These are phyloP conservation scores for Siphlonurus alternatus DNA, from an alignment of 2,888 invertebrate genomes.

Conservation along the genomic window DNA sequence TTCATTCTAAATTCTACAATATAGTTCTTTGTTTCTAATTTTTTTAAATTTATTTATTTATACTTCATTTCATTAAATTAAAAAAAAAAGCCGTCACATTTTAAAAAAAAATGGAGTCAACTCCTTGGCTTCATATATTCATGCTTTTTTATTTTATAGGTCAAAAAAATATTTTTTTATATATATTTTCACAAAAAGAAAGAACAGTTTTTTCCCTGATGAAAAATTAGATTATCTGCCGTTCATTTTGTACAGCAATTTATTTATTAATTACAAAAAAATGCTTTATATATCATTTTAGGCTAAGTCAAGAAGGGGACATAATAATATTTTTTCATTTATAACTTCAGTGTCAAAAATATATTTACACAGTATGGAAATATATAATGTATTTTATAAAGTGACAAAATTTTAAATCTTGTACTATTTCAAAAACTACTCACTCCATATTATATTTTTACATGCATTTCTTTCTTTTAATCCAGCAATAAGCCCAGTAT, in stretches of 20 bases:
- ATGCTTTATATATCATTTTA: not conserved
- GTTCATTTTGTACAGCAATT: slow-evolving; percentile 7
- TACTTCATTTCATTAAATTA: too few relatives aligned
- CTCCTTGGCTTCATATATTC: not conserved
- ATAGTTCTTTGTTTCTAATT: not conserved
- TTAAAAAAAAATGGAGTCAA: not conserved
- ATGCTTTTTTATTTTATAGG: not conserved
- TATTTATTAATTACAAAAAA: slow-evolving; percentile 3
- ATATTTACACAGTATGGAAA: slow-evolving; percentile 12
- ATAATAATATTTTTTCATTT: slow-evolving; percentile 3
- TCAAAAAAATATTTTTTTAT: not conserved
- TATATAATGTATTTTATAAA: slow-evolving; percentile 5
- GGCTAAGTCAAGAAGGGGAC: not conserved
- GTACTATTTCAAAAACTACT: slow-evolving; percentile 4
- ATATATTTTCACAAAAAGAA: not conserved
- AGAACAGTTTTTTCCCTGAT: slow-evolving; percentile 6
- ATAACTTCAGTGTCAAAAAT: slow-evolving; percentile 11
- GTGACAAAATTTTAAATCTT: not conserved
- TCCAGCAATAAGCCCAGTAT: not conserved
- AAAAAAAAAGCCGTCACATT: slow-evolving; percentile 9
- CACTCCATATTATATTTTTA: not conserved
- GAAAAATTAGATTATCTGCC: slow-evolving; percentile 8
- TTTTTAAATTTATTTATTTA: not conserved
- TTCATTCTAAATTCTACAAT: not conserved
- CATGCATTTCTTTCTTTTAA: not conserved